Base-by-base conservation (phyloP, 2,888 invertebrate genomes). In the Boloria selene region DNA sequence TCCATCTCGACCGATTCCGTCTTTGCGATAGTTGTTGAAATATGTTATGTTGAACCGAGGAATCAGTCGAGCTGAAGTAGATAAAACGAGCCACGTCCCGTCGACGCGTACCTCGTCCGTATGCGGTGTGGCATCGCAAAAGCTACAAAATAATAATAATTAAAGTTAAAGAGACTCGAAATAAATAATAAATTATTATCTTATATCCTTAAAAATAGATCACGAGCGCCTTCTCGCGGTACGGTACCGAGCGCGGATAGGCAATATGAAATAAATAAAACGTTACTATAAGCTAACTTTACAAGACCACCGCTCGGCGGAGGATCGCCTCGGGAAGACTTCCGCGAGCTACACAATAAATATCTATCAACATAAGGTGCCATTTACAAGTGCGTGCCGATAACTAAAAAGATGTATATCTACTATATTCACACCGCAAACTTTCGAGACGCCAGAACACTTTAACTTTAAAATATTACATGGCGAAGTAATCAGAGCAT, bases 131-230 rank as follows among this genome's bases (percentile, higher is more conserved):
- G 86, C 85, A 81, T 88, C 87, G 86, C 86, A 85, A 83, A 88
- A 82, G 85, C 80, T 85, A 87, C 83, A 84, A 82, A 84, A 86
- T 84, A 85, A 87, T 87, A 84, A 85, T 87, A 84, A 86, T 86
- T 87, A 90, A 80, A 90, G 86, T 90, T 89, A 90, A 88, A 90
- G 90, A 92, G 91, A 91, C 91, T 92, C 91, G 86, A 90, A 92
- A 92, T 92, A 92, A 92, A 92, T 92, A 92, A 92, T 92, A 92
- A 92, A 91, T 92, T 92, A 92, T 90, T 92, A 92, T 86, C 90
- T 91, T 92, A 91, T 89, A 89, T 83, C 87, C 91, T 91, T 91
- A 91, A 92, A 89, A 88, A 90, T 92, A 92, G 90, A 92, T 91
- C 91, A 92, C 92, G 92, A 90, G 90, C 89, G 92, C 91, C 91